Percentiles rank a stretch among this genome's conserved stretches.
These are phyloP conservation scores for Choloepus hoffmanni DNA, from an alignment of 2,113 vertebrate species.

Conservation along the genomic window DNA sequence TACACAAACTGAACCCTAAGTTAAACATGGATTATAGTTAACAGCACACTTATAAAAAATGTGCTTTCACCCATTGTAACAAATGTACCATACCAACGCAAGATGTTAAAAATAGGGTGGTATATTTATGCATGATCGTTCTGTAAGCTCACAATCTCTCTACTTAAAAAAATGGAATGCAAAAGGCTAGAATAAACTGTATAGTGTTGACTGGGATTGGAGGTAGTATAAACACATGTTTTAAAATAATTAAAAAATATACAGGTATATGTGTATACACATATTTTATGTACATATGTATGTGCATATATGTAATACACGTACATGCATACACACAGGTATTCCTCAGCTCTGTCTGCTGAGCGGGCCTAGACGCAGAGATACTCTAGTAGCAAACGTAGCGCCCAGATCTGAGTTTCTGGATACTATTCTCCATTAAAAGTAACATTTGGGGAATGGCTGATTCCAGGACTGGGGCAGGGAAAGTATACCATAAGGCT, in stretches of 20 bases:
- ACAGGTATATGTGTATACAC: not conserved
- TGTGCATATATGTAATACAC: too few relatives aligned
- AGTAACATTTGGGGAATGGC: not conserved
- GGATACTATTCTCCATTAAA: not conserved
- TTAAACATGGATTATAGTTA: too few relatives aligned
- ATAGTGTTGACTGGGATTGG: not conserved
- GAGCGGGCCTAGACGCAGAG: not conserved
- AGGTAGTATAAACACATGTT: not conserved
- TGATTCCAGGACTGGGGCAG: not conserved
- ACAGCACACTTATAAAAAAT: too few relatives aligned
- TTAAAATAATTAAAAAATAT: not conserved
- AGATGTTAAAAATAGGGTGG: too few relatives aligned
- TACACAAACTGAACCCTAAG: too few relatives aligned
- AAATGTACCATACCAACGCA: too few relatives aligned
- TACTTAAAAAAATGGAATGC: too few relatives aligned
- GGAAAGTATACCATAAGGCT: not conserved
- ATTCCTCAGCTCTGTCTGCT: not conserved
- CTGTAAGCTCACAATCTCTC: too few relatives aligned
- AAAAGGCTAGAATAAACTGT: not conserved
- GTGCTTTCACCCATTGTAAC: too few relatives aligned
- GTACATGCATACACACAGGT: too few relatives aligned
- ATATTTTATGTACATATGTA: not conserved
- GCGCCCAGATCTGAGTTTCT: not conserved
- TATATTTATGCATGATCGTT: too few relatives aligned
- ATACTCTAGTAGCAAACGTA: rapidly evolving